Base-by-base conservation (phyloP, 37 sponge, comb jelly and placozoan species). In the Hexactinellida sp. region DNA sequence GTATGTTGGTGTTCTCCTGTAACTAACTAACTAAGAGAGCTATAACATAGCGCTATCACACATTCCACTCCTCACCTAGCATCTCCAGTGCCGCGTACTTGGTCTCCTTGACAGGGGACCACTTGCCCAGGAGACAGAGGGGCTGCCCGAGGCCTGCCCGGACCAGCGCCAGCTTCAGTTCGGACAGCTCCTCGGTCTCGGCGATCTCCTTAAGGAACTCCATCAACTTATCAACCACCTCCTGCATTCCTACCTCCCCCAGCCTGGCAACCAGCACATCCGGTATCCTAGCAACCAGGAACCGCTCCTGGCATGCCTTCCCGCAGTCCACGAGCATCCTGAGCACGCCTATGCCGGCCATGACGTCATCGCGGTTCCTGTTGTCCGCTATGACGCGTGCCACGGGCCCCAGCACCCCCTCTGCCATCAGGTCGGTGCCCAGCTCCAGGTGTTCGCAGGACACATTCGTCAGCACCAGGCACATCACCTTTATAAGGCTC, bases 221-320 rank as follows among this genome's bases (percentile, higher is more conserved):
- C 13, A 63, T 21, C 30, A 63, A 25, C 34, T 63, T 63, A 23
- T 63, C 76, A 1, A 63, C 34, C 1, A 63, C 76, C 34, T 63
- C 76, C 13, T 63, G 76, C 76, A 63, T 63, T 63, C 76, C 76
- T 25, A 63, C 76, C 76, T 63, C 76, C 34, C 76, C 76, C 34
- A 63, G 76, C 76, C 76, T 63, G 13, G 76, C 30, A 63, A 63
- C 76, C 76, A 63, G 76, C 5, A 63, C 13, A 63, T 63, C 76
- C 34, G 76, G 76, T 25, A 63, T 7, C 76, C 13, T 63, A 28
- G 76, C 30, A 63, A 63, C 76, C 76, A 63, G 3, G 13, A 63
- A 25, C 32, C 13, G 21, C 76, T 63, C 76, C 13, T 63, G 76
- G 76, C 21, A 63, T 63, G 76, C 76, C 13, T 28, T 63, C 76